phyloP scores from a whole-genome alignment of 1,140 invertebrate genomes.

The Brachionus asplanchnoidis region DNA sequence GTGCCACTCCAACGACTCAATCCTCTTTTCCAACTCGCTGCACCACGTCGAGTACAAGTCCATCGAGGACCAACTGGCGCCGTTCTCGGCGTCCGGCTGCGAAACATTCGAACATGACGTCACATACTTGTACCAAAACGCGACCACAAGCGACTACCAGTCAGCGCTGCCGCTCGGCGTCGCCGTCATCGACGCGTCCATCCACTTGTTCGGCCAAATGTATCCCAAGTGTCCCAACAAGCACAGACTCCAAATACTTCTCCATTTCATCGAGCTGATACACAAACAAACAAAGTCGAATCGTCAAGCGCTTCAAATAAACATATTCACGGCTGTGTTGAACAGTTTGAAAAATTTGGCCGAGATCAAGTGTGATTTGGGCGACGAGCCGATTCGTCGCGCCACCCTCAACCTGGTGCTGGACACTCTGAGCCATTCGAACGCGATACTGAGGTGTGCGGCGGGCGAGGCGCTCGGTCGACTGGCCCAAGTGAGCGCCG shows the following conservation, averaged over 20 bases:
- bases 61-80: slow-evolving; percentile 91
- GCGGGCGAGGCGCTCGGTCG: slow-evolving; percentile 80
- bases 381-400: slow-evolving; percentile 82
- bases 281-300: slow-evolving; percentile 70
- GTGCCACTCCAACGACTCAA: slow-evolving; percentile 79
- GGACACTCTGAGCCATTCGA: slow-evolving; percentile 72
- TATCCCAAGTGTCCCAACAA: slow-evolving; percentile 90
- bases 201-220: slow-evolving; percentile 83
- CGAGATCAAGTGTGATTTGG: slow-evolving; percentile 76
- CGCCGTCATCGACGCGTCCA: slow-evolving; percentile 88
- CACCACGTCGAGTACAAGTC: slow-evolving; percentile 91
- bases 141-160: not conserved
- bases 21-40: slow-evolving; percentile 70
- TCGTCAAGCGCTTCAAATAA: slow-evolving; percentile 92
- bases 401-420: slow-evolving; percentile 72
- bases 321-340: slow-evolving; percentile 87
- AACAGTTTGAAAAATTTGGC: slow-evolving; percentile 78
- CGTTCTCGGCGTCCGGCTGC: slow-evolving; percentile 85
- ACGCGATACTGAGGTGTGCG: slow-evolving; percentile 78
- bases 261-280: slow-evolving; percentile 91
- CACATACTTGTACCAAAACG: slow-evolving; percentile 73
- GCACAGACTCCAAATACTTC: slow-evolving; percentile 88
- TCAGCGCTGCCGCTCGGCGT: slow-evolving; percentile 80
- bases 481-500: slow-evolving; percentile 71
- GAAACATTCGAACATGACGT: slow-evolving; percentile 91